These are phyloP conservation scores for Hedychridium roseum DNA, from an alignment of 2,888 invertebrate genomes.

Conservation along the genomic window DNA sequence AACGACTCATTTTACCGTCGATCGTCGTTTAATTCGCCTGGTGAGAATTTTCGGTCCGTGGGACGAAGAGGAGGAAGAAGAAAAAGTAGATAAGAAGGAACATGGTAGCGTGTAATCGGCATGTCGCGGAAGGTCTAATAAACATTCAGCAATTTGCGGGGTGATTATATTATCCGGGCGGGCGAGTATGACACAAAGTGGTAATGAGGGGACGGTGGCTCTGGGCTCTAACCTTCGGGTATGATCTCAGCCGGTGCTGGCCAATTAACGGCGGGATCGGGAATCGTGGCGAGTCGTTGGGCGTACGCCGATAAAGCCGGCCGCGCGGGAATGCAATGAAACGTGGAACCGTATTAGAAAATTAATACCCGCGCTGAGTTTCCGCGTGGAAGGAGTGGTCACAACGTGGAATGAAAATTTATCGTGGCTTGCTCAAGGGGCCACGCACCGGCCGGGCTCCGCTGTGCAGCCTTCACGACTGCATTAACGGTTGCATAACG, in stretches of 20 bases:
- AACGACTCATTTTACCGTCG: too few species aligned
- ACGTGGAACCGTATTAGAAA: conserved; percentile 37
- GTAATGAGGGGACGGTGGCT: conserved; percentile 10
- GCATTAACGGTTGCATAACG: conserved; percentile 36
- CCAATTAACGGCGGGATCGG: conserved; percentile 14
- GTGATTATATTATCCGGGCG: too few species aligned
- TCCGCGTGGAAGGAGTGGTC: conserved; percentile 48
- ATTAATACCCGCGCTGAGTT: conserved; percentile 38
- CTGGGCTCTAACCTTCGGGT: conserved; percentile 22
- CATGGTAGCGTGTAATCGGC: too few species aligned
- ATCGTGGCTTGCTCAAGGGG: conserved; percentile 38
- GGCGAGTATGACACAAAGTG: conserved; percentile 23
- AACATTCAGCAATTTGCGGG: too few species aligned
- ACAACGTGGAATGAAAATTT: conserved; percentile 53
- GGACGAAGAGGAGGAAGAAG: too few species aligned
- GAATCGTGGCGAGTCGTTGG: conserved; percentile 6
- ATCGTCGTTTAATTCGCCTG: too few species aligned
- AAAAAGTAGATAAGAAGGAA: too few species aligned
- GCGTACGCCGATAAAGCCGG: neutral
- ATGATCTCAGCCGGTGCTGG: conserved; percentile 13
- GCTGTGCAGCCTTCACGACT: conserved; percentile 22
- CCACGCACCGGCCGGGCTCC: conserved; percentile 14
- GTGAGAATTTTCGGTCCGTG: too few species aligned
- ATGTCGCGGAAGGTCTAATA: too few species aligned
- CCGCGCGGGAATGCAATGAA: conserved; percentile 1